Evolutionary conservation across 1,140 invertebrate species (phyloP), one percentile per base, ranked within the genome.

Genomic region (Heliconius hewitsoni): DNA sequence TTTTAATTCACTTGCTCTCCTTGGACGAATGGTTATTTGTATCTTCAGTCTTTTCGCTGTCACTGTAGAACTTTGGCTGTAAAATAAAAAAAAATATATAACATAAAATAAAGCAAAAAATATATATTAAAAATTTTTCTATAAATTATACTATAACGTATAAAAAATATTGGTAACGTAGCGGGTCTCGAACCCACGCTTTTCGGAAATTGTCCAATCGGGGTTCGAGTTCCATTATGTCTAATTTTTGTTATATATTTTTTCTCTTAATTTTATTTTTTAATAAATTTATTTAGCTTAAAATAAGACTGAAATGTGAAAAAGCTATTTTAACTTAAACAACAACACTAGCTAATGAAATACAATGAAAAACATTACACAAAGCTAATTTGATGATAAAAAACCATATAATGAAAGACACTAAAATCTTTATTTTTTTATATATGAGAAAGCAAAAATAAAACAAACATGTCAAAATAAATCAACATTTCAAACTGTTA

Each of bases 11-110:
- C 87, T 92, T 91, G 82, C 86, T 84, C 79, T 95, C 94, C 90
- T 95, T 95, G 90, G 94, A 93, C 89, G 91, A 92, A 91, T 94
- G 90, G 82, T 94, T 95, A 90, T 93, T 94, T 81, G 89, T 94
- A 78, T 95, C 94, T 86, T 95, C 94, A 94, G 94, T 93, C 95
- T 96, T 94, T 95, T 96, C 95, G 86, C 94, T 95, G 91, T 96
- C 95, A 85, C 95, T 95, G 86, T 96, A 96, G 90, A 96, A 96
- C 89, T 96, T 96, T 86, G 96, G 96, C 95, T 96, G 92, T 5
- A 27, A 13, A 27, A 66, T 57, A 18, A 87, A 87, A 80, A 75
- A 46, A 75, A 66, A 80, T 78, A 19, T 18, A 39, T 6, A 46
- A 42, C 11, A 46, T 37, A 30, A 73, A 18, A 3, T 9, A 73